Conservation (phyloP, 2,888 invertebrate species). For the Unio pictorum region DNA sequence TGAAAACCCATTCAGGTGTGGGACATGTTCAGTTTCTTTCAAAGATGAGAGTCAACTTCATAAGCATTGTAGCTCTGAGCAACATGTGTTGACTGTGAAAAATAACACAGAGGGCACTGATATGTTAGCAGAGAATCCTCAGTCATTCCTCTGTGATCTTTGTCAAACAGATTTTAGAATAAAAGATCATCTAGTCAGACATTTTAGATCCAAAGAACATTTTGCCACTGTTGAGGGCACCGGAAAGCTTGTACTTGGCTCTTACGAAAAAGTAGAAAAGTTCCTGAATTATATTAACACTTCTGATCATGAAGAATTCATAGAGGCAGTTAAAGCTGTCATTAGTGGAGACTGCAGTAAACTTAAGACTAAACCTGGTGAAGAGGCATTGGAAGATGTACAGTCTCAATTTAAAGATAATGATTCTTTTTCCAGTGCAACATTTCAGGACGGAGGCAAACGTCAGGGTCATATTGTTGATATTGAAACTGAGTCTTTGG, state of each 20-base stretch:
- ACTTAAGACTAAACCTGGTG: slow-evolving; percentile 11
- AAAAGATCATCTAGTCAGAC: slow-evolving; percentile 97
- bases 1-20: slow-evolving; percentile 89
- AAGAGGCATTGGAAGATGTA: slow-evolving; percentile 3
- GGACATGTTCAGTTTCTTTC: slow-evolving; percentile 92
- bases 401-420: background rate
- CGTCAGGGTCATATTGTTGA: background rate
- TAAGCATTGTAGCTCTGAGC: slow-evolving; percentile 92
- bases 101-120: slow-evolving; percentile 32
- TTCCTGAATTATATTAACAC: slow-evolving; percentile 96
- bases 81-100: slow-evolving; percentile 85
- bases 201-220: slow-evolving; percentile 95
- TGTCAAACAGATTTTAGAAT: slow-evolving; percentile 95
- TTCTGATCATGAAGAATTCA: slow-evolving; percentile 75
- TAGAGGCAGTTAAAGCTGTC: slow-evolving; percentile 18
- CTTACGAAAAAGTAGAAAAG: slow-evolving; percentile 91
- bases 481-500: background rate
- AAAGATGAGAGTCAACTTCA: slow-evolving; percentile 91
- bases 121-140: slow-evolving; percentile 84
- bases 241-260: slow-evolving; percentile 93
- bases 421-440: background rate
- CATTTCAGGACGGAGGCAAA: too few relatives aligned
- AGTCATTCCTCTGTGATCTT: slow-evolving; percentile 96
- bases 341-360: slow-evolving; percentile 13
- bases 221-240: slow-evolving; percentile 93